A percentile compares a stretch with the other conserved stretches of the same genome.
Conservation (phyloP, 2,113 vertebrate genomes). For the Brachyhypopomus gauderio region DNA sequence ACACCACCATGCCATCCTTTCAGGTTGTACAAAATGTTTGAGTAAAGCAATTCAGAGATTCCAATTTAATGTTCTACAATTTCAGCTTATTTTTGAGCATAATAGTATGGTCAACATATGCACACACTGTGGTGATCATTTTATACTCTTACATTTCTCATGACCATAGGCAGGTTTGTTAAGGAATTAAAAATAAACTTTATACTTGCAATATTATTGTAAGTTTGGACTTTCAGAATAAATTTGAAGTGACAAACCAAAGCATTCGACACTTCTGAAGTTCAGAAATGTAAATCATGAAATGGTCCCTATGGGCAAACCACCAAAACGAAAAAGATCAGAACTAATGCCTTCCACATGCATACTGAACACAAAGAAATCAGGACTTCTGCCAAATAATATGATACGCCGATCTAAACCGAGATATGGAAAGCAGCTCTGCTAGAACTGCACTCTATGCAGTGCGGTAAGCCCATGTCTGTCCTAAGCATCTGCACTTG, state of each 20-base stretch:
- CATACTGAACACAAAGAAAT: constrained; percentile 67
- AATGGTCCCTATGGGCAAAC: constrained; percentile 67
- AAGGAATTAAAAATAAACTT: constrained; percentile 7
- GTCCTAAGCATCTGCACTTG: constrained; percentile 55
- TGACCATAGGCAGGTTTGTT: neutral
- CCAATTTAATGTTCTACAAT: no score
- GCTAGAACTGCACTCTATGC: no score
- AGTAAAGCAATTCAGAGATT: no score
- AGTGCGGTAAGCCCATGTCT: constrained; percentile 7
- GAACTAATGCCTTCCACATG: constrained; percentile 63
- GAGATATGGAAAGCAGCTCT: constrained; percentile 56
- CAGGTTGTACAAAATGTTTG: no score
- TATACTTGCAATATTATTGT: constrained; percentile 53
- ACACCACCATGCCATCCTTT: no score
- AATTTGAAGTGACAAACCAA: constrained; percentile 71
- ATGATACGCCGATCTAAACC: constrained; percentile 62
- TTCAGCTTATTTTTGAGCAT: no score
- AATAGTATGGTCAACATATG: no score
- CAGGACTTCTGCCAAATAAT: constrained; percentile 65
- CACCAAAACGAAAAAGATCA: constrained; percentile 64
- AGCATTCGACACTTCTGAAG: constrained; percentile 46
- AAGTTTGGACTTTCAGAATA: constrained; percentile 56
- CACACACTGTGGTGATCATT: neutral
- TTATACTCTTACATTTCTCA: constrained; percentile 1
- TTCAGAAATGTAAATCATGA: constrained; percentile 56